Evolutionary conservation across 2,113 vertebrate genomes (phyloP).

Genomic region (Arothron firmamentum): DNA sequence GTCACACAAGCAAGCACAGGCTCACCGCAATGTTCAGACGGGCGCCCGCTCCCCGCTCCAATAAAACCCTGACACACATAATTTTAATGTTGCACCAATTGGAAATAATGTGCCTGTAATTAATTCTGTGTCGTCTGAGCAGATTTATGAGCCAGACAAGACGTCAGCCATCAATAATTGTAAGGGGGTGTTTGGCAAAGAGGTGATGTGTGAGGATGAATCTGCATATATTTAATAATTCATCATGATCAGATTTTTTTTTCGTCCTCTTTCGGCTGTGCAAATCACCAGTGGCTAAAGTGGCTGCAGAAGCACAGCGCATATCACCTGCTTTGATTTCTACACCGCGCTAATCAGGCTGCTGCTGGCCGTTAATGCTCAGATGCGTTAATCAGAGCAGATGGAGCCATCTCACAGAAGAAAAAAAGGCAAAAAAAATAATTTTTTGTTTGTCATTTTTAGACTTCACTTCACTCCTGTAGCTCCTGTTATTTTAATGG

Average conservation of each 20-base stretch:
- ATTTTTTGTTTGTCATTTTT: too few species aligned
- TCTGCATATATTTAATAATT: constrained; percentile 16
- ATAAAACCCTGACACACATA: background rate
- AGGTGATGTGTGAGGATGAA: constrained; percentile 6
- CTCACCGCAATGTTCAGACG: constrained; percentile 1
- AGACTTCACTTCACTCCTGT: too few species aligned
- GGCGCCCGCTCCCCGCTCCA: background rate
- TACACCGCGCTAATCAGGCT: too few species aligned
- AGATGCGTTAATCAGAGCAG: too few species aligned
- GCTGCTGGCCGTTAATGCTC: too few species aligned
- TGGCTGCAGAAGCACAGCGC: background rate
- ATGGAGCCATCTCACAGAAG: too few species aligned
- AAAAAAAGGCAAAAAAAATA: too few species aligned
- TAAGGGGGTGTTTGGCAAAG: constrained; percentile 6
- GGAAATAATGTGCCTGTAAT: constrained; percentile 25
- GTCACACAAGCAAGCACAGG: constrained; percentile 23
- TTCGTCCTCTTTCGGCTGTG: background rate
- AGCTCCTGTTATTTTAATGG: too few species aligned
- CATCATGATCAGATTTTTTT: constrained; percentile 5
- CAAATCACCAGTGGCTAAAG: constrained; percentile 16
- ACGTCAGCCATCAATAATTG: constrained; percentile 11
- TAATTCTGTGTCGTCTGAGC: constrained; percentile 25
- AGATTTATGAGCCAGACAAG: constrained; percentile 29
- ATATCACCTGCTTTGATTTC: constrained; percentile 9
- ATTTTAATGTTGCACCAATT: constrained; percentile 13